Percentiles rank a stretch among this genome's conserved stretches.
Conservation (phyloP, 2,113 vertebrate species). For the Colinus virginianus region DNA sequence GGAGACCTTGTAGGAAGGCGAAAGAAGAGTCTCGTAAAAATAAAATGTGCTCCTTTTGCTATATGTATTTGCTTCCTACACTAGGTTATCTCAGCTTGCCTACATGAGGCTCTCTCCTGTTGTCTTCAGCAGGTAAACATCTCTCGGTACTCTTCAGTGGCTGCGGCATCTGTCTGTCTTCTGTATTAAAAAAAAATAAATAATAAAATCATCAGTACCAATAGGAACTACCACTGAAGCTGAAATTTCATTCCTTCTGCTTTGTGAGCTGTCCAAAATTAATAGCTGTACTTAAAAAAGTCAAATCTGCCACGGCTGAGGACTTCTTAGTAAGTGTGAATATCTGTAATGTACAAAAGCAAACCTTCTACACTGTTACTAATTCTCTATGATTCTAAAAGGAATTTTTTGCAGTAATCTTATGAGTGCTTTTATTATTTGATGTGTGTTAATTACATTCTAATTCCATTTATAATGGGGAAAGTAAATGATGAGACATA, state of each 20-base stretch:
- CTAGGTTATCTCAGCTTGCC: background rate
- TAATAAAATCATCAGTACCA: background rate
- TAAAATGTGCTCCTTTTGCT: background rate
- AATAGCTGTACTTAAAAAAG: background rate
- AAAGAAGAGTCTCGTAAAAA: background rate
- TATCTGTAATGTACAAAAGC: background rate
- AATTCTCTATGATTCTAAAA: background rate
- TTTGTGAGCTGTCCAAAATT: background rate
- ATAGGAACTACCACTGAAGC: background rate
- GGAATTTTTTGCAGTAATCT: background rate
- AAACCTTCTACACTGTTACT: background rate
- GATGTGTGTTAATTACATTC: background rate
- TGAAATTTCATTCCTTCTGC: background rate
- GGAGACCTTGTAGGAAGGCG: background rate
- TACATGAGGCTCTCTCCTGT: background rate
- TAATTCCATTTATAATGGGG: background rate
- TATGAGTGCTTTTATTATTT: background rate
- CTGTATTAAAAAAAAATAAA: background rate
- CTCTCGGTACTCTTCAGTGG: background rate
- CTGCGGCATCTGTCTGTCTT: background rate
- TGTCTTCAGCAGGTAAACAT: background rate
- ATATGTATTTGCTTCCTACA: background rate
- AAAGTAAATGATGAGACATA: background rate
- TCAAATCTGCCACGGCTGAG: background rate
- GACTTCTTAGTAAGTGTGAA: background rate